A percentile compares a stretch with the other conserved stretches of the same genome.
Conservation (phyloP, 2,113 vertebrate species). For the Tretioscincus oriximinensis region DNA sequence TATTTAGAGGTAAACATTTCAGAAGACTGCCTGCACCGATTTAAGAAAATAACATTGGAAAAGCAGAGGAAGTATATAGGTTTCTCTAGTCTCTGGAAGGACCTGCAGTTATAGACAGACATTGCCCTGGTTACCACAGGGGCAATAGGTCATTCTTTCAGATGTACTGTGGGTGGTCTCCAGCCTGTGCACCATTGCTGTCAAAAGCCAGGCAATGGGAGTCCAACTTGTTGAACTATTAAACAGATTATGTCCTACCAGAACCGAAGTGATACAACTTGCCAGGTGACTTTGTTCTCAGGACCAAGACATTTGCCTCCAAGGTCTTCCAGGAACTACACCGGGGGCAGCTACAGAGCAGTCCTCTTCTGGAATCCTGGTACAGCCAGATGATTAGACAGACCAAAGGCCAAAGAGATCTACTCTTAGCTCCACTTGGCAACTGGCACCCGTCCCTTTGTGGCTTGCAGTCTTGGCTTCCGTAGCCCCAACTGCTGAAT, state of each 20-base stretch:
- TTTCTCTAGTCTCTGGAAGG: background rate
- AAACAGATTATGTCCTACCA: too few relatives aligned
- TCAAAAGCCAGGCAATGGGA: background rate
- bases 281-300: background rate
- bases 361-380: background rate
- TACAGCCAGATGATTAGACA: background rate
- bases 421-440: background rate
- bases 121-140: background rate
- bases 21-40: background rate
- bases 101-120: background rate
- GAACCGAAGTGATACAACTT: background rate
- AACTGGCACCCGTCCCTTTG: background rate
- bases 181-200: too few relatives aligned
- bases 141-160: background rate
- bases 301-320: background rate
- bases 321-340: background rate
- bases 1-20: too few relatives aligned
- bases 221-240: too few relatives aligned
- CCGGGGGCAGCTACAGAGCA: background rate
- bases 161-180: background rate
- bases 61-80: background rate
- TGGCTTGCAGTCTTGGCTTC: background rate
- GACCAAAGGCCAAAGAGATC: background rate
- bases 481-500: background rate
- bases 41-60: background rate